Evolutionary conservation across 1,140 invertebrate genomes (phyloP).

Genomic region (Euura lappo): DNA sequence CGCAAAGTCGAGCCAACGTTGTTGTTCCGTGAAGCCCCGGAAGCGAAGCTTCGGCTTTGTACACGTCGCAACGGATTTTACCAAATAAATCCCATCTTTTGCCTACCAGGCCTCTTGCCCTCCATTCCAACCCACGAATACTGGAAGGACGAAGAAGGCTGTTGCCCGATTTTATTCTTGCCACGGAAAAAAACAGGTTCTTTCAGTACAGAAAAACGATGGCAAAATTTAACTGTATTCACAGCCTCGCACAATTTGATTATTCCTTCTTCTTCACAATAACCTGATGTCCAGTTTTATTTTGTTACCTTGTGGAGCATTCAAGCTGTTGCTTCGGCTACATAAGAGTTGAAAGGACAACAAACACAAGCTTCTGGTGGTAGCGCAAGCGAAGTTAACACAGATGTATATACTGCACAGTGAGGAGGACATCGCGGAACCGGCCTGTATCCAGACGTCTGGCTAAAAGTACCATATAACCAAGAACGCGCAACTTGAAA

Average conservation of each 20-base stretch:
- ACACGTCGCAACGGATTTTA: neutral
- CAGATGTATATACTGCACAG: neutral
- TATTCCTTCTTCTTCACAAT: too few relatives aligned
- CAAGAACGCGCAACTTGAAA: neutral
- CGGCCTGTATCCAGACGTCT: neutral
- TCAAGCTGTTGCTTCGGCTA: neutral
- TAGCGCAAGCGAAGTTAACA: neutral
- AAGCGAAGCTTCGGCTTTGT: constrained; percentile 5
- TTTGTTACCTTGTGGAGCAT: neutral
- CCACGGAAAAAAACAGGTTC: neutral
- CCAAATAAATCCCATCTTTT: constrained; percentile 5
- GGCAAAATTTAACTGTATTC: too few relatives aligned
- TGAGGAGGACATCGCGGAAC: neutral
- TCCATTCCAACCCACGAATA: neutral
- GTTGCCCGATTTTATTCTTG: neutral
- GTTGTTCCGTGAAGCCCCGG: neutral
- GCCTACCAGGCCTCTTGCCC: neutral
- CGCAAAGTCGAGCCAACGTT: neutral
- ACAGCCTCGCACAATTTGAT: too few relatives aligned
- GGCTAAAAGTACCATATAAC: constrained; percentile 5
- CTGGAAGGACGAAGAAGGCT: neutral
- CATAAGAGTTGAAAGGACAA: neutral
- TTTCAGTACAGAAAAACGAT: too few relatives aligned
- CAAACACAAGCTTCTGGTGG: neutral
- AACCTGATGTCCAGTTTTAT: neutral